These are phyloP conservation scores for Aricia agestis DNA, from an alignment of 1,140 invertebrate species.

Conservation along the genomic window DNA sequence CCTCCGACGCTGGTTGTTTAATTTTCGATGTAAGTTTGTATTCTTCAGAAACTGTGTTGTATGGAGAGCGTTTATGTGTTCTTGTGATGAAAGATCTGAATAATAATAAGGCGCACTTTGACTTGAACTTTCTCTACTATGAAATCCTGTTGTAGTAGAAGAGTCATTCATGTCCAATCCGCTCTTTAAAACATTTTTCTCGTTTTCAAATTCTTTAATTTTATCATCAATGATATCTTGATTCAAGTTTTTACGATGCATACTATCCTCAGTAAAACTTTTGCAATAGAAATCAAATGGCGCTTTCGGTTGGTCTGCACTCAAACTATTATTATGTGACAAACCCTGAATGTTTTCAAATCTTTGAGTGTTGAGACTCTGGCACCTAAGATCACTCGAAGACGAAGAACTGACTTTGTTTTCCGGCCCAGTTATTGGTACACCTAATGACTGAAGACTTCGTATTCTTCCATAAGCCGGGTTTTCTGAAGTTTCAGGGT, in stretches of 20 bases:
- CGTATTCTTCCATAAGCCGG: not conserved
- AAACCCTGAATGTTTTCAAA: not conserved
- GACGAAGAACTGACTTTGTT: not conserved
- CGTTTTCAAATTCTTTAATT: conserved; percentile 69
- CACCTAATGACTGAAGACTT: not conserved
- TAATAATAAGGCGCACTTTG: conserved; percentile 90
- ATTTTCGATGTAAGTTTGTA: conserved; percentile 69
- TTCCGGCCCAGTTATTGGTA: not conserved
- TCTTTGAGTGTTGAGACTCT: not conserved
- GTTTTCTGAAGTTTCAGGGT: not conserved
- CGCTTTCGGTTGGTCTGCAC: conserved; percentile 57
- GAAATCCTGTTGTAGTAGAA: conserved; percentile 59
- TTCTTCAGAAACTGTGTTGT: conserved; percentile 71
- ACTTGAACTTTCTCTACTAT: conserved; percentile 75
- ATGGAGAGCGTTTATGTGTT: conserved; percentile 68
- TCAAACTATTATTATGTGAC: conserved; percentile 27
- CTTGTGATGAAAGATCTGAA: conserved; percentile 83
- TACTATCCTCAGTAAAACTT: conserved; percentile 58
- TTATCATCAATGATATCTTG: conserved; percentile 58
- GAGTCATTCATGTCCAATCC: conserved; percentile 50
- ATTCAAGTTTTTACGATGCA: conserved; percentile 61
- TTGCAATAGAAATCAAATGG: conserved; percentile 73
- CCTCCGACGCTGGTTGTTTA: conserved; percentile 83
- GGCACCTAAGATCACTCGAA: not conserved
- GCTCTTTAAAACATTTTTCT: conserved; percentile 49